Evolutionary conservation across 2,888 invertebrate genomes (phyloP).

Genomic region (Cinara cedri): DNA sequence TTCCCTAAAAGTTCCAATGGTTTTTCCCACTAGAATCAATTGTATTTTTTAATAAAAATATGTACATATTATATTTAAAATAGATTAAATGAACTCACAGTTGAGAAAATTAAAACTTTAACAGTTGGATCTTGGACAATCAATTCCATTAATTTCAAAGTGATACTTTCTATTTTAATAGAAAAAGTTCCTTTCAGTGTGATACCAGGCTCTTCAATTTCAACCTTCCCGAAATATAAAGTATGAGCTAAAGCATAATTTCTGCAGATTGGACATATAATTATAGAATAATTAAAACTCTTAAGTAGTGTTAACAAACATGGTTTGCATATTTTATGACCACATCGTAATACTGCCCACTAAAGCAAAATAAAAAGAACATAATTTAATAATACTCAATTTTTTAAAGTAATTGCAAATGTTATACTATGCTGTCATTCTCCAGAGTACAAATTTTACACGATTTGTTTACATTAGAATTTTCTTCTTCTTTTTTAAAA

Average conservation of each 20-base stretch:
- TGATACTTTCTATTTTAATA: slow-evolving; percentile 73
- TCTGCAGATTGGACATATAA: slow-evolving; percentile 70
- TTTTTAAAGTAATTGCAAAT: too few species aligned
- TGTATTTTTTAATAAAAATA: too few species aligned
- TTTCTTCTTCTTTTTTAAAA: too few species aligned
- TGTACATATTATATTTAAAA: too few species aligned
- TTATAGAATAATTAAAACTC: slow-evolving; percentile 60
- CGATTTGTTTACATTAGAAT: too few species aligned
- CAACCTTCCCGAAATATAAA: slow-evolving; percentile 47
- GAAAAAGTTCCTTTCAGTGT: slow-evolving; percentile 70
- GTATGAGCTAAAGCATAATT: slow-evolving; percentile 63
- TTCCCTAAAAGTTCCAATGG: slow-evolving; percentile 67
- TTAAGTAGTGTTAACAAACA: slow-evolving; percentile 67
- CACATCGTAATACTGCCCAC: slow-evolving; percentile 76
- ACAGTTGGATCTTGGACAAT: slow-evolving; percentile 66
- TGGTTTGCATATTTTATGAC: slow-evolving; percentile 74
- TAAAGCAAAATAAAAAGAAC: slow-evolving; percentile 60
- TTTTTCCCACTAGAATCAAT: slow-evolving; percentile 62
- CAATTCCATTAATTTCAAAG: slow-evolving; percentile 68
- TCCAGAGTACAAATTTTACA: too few species aligned
- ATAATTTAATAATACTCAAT: too few species aligned
- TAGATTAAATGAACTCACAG: slow-evolving; percentile 63
- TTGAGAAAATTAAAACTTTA: slow-evolving; percentile 76
- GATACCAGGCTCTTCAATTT: slow-evolving; percentile 61
- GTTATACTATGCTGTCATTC: too few species aligned